Percentiles rank a stretch among this genome's conserved stretches.
phyloP scores from a whole-genome alignment of 2,113 vertebrate species.

The Egretta garzetta region DNA sequence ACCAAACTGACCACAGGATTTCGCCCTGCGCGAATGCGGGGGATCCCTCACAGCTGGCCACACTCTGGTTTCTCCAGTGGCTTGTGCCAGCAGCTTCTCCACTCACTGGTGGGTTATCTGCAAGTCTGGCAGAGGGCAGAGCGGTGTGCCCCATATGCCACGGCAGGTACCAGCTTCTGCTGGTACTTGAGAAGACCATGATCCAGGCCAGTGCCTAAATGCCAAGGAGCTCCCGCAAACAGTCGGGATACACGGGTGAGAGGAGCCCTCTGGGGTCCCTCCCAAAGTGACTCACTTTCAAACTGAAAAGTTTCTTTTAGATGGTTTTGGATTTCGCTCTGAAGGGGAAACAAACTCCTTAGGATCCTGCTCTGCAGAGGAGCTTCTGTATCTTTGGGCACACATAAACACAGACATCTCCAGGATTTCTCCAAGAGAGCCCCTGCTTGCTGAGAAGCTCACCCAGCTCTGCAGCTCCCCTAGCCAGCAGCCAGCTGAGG shows the following conservation, averaged over 20 bases:
- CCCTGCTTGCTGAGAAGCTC: neutral
- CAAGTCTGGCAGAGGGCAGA: neutral
- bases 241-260: rapidly evolving
- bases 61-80: neutral
- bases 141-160: neutral
- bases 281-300: neutral
- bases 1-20: neutral
- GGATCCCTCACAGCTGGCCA: neutral
- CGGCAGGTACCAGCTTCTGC: neutral
- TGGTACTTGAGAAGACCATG: neutral
- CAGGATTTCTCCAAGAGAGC: neutral
- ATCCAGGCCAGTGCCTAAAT: neutral
- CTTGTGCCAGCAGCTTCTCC: neutral
- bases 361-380: neutral
- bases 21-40: rapidly evolving
- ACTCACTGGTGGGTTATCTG: neutral
- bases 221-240: neutral
- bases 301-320: neutral
- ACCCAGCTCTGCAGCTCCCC: neutral
- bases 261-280: neutral
- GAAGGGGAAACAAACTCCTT: neutral
- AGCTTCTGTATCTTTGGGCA: neutral
- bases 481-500: neutral
- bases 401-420: neutral
- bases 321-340: neutral